Conservation (phyloP, 2,888 invertebrate species). For the Deilephila porcellus region DNA sequence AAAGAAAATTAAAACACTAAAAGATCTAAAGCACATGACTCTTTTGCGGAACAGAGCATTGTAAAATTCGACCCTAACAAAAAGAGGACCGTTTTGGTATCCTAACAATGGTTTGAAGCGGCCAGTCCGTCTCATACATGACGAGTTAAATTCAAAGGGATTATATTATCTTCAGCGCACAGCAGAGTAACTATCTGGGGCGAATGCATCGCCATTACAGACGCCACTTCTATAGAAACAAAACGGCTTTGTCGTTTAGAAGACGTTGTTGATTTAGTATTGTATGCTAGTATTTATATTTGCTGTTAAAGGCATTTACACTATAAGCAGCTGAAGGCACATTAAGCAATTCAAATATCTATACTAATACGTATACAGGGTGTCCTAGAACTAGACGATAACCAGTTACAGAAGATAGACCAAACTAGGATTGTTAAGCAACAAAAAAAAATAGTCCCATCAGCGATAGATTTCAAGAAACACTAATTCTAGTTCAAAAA, state of each 20-base stretch:
- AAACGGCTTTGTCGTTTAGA: background rate
- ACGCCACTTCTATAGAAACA: background rate
- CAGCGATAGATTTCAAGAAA: too few relatives aligned
- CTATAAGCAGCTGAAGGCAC: background rate
- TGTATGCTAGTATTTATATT: background rate
- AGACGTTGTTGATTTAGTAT: background rate
- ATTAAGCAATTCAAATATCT: too few relatives aligned
- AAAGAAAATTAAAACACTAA: background rate
- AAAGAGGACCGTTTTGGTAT: background rate
- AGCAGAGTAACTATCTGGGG: background rate
- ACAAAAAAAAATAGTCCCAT: too few relatives aligned
- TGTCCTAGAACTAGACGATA: too few relatives aligned
- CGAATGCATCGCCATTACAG: background rate
- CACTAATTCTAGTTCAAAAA: too few relatives aligned
- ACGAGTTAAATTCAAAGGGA: constrained; percentile 27
- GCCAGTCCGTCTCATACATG: constrained; percentile 8
- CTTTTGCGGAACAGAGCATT: background rate
- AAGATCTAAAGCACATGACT: background rate
- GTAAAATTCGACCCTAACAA: background rate
- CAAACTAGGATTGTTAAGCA: too few relatives aligned
- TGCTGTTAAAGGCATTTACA: background rate
- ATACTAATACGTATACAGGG: too few relatives aligned
- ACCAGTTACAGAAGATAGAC: too few relatives aligned
- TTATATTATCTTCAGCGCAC: constrained; percentile 22
- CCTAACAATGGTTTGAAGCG: constrained; percentile 24